Evolutionary conservation across 2,797 vertebrate species (phyloP), one percentile per base, ranked within the genome.

Genomic region (Bucorvus abyssinicus): DNA sequence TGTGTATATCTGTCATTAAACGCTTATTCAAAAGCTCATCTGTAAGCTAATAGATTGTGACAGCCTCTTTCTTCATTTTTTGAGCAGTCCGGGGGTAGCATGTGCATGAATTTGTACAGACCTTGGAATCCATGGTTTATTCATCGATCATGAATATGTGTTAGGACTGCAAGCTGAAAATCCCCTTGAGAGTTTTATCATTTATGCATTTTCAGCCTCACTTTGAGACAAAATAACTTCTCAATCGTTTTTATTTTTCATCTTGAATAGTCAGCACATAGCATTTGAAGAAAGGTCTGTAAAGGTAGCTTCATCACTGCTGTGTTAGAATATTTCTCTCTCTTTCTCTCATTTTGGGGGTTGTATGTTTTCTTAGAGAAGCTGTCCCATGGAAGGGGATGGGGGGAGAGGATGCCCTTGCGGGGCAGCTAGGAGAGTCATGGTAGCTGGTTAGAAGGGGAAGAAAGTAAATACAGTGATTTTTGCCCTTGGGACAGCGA

Each of bases 71-170:
- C 42, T 82, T 47, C 64, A 10, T 85, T 90, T 90, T 96, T 69
- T 53, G 24, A 68, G 61, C 34, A 82, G 27, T 36, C 26, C 38
- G 77, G 47, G 38, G 38, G 10, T 53, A 91, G 16, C n/a, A 57
- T 21, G 52, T 52, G 30, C 50, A 83, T 80, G 78, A 85, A 90
- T 94, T 89, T 79, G 45, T 65, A 42, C 74, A 86, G 80, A 44
- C 63, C 18, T 89, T 93, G 73, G 83, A 90, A 94, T 56, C 63
- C 59, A 92, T 94, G 78, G 78, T 42, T 97, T 96, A 93, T 94
- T 96, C 88, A 96, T 91, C 6, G 84, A 83, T 94, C 88, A 70
- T 82, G 76, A 94, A 90, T 80, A 70, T 87, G 57, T 71, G 63
- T 70, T 67, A 64, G 80, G 57, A 83, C 60, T 91, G 67, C 45